phyloP scores from a whole-genome alignment of 2,888 invertebrate species.

The Patella depressa region DNA sequence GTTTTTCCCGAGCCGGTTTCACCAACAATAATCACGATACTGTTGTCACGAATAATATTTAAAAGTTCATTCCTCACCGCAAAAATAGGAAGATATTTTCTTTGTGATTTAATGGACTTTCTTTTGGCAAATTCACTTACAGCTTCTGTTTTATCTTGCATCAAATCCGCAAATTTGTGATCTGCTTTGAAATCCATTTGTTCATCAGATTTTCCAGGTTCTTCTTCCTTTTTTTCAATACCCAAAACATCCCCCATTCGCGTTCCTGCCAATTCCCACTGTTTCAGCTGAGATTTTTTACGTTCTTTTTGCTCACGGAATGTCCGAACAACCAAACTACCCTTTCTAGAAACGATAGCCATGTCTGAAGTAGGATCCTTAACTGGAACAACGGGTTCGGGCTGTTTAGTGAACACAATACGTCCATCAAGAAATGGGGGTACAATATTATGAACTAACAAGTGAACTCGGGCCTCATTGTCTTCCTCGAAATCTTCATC shows the following conservation, averaged over 20 bases:
- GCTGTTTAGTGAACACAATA: slow-evolving; percentile 99
- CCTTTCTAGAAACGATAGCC: slow-evolving; percentile 95
- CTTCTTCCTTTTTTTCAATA: slow-evolving; percentile 81
- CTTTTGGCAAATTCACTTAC: slow-evolving; percentile 88
- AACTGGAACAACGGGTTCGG: slow-evolving; percentile 97
- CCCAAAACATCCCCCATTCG: slow-evolving; percentile 98
- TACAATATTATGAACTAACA: slow-evolving; percentile 97
- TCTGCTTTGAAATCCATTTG: slow-evolving; percentile 89
- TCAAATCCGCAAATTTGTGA: slow-evolving; percentile 96
- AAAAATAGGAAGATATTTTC: slow-evolving; percentile 93
- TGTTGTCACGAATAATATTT: slow-evolving; percentile 81
- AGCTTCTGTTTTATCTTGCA: slow-evolving; percentile 78
- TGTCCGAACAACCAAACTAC: slow-evolving; percentile 85
- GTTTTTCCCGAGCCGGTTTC: slow-evolving; percentile 98
- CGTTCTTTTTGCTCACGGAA: slow-evolving; percentile 97
- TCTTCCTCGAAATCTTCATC: slow-evolving; percentile 91
- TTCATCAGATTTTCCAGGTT: slow-evolving; percentile 67
- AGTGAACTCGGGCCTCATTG: slow-evolving; percentile 92
- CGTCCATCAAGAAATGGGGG: slow-evolving; percentile 99
- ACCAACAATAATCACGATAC: slow-evolving; percentile 93
- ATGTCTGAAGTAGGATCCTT: slow-evolving; percentile 96
- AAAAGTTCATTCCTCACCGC: slow-evolving; percentile 93
- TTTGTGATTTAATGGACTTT: slow-evolving; percentile 83
- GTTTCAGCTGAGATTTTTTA: slow-evolving; percentile 96
- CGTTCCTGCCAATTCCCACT: slow-evolving; percentile 98